phyloP scores from a whole-genome alignment of 2,113 vertebrate species.

The Ictalurus punctatus region DNA sequence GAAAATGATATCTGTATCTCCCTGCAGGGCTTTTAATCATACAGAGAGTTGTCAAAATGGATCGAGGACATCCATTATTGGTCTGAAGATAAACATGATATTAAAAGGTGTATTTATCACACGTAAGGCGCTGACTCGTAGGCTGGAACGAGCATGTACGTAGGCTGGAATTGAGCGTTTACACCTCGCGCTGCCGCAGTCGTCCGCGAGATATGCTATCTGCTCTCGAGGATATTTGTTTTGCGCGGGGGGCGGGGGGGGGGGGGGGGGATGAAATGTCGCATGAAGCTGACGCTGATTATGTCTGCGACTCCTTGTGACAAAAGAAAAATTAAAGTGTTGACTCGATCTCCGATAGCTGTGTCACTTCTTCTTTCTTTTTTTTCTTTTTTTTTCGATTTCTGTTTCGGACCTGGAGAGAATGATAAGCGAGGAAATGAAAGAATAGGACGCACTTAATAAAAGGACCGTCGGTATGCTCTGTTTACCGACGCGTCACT shows the following conservation, averaged over 20 bases:
- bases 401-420: constrained; percentile 2
- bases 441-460: not conserved
- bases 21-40: constrained; percentile 37
- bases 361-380: not conserved
- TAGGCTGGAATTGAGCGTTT: constrained; percentile 1
- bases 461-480: not conserved
- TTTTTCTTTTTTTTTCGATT: not conserved
- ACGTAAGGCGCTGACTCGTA: not conserved
- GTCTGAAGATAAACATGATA: constrained; percentile 32
- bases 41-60: constrained; percentile 10
- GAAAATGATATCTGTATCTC: constrained; percentile 35
- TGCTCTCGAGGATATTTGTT: constrained; percentile 37
- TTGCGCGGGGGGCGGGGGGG: constrained; percentile 1
- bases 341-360: not conserved
- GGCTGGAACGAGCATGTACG: not conserved
- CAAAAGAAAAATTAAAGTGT: constrained; percentile 24
- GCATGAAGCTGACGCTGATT: constrained; percentile 36
- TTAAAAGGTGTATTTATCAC: constrained; percentile 46
- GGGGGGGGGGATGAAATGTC: constrained; percentile 12
- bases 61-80: constrained; percentile 33
- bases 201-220: constrained; percentile 42
- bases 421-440: constrained; percentile 14
- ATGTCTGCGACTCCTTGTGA: not conserved
- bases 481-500: not conserved
- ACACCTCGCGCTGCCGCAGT: constrained; percentile 14